phyloP scores from a whole-genome alignment of 2,113 vertebrate genomes.

The Nesogale talazaci region DNA sequence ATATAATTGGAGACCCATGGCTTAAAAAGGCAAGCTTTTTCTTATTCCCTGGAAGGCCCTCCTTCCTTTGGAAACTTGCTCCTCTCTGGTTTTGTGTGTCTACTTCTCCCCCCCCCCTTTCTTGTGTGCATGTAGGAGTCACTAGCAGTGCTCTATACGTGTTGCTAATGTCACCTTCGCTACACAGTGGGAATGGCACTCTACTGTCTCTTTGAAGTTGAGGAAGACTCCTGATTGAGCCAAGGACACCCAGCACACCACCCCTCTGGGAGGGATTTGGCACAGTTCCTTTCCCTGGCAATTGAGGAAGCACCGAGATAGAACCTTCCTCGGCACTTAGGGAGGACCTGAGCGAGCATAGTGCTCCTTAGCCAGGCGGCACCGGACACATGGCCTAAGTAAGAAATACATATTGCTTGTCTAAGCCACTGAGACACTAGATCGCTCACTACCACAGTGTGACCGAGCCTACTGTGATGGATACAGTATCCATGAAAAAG shows the following conservation, averaged over 20 bases:
- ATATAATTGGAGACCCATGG: conserved; percentile 7
- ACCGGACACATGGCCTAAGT: not conserved
- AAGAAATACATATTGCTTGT: not conserved
- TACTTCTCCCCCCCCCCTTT: not conserved
- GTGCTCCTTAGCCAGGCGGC: not conserved
- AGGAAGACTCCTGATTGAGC: not conserved
- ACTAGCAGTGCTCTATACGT: not conserved
- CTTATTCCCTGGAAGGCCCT: not conserved
- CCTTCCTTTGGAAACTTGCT: not conserved
- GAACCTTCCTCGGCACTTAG: not conserved
- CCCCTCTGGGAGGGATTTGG: not conserved
- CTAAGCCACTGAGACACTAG: not conserved
- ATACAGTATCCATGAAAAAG: not conserved
- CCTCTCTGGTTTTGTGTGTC: not conserved
- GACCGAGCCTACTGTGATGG: not conserved
- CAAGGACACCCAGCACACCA: not conserved
- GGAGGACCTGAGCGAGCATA: not conserved
- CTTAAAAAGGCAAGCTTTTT: conserved; percentile 11
- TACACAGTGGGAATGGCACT: not conserved
- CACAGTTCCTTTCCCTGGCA: not conserved
- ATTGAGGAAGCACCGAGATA: not conserved
- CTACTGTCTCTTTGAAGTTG: not conserved
- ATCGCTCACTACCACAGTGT: not conserved
- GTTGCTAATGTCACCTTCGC: not conserved
- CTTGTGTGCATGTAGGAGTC: not conserved